phyloP scores from a whole-genome alignment of 2,113 vertebrate genomes.

The Syngnathoides biaculeatus region DNA sequence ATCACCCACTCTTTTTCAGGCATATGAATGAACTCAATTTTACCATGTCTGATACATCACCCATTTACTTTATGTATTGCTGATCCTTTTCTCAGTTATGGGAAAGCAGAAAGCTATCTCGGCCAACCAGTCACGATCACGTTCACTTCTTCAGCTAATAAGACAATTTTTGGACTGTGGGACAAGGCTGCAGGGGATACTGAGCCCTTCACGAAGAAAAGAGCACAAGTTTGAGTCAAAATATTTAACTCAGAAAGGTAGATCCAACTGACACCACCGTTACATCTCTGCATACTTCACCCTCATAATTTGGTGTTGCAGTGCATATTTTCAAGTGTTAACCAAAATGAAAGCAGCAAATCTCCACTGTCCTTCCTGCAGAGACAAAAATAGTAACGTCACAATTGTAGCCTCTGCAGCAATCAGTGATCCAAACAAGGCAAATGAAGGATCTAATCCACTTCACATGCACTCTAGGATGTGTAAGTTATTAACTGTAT shows the following conservation, averaged over 20 bases:
- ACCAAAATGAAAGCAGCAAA: not conserved
- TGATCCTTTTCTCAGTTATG: no score
- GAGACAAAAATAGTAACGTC: slow-evolving; percentile 10
- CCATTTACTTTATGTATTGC: no score
- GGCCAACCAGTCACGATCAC: not conserved
- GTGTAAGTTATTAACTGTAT: slow-evolving; percentile 43
- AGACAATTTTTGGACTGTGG: not conserved
- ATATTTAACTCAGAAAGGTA: not conserved
- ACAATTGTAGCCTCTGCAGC: slow-evolving; percentile 25
- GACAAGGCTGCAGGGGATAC: not conserved
- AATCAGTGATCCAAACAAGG: slow-evolving; percentile 47
- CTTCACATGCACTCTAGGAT: slow-evolving; percentile 37
- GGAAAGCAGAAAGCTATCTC: not conserved
- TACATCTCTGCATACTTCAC: not conserved
- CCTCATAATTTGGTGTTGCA: not conserved
- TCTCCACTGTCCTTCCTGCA: not conserved
- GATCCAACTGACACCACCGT: not conserved
- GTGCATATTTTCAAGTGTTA: not conserved
- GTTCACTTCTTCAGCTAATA: not conserved
- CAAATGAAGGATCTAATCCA: slow-evolving; percentile 34
- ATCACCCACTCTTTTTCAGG: not conserved
- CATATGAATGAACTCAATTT: not conserved
- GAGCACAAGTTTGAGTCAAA: not conserved
- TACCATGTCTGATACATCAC: not conserved
- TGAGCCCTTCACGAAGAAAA: not conserved